Percentiles rank a stretch among this genome's conserved stretches.
Evolutionary conservation across 2,888 invertebrate genomes (phyloP).

Genomic region (Falcaria lacertinaria): DNA sequence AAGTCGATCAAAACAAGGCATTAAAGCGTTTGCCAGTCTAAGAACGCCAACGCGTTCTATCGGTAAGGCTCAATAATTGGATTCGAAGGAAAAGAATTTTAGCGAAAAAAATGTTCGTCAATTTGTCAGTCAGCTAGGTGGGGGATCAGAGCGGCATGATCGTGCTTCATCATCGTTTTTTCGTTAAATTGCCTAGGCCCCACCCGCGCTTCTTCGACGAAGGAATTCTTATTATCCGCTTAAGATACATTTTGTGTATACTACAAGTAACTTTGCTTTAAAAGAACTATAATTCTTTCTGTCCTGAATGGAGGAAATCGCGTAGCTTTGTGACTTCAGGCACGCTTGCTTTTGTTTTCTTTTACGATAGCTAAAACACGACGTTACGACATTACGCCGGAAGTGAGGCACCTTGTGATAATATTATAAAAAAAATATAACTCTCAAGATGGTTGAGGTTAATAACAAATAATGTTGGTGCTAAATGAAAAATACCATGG

Average conservation of each 20-base stretch:
- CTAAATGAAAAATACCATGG: neutral
- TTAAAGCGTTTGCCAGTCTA: conserved; percentile 34
- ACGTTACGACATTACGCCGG: conserved; percentile 52
- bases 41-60: conserved; percentile 43
- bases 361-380: conserved; percentile 59
- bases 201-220: conserved; percentile 37
- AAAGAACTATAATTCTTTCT: conserved; percentile 68
- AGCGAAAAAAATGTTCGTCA: conserved; percentile 65
- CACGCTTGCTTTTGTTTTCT: conserved; percentile 62
- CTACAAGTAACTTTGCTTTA: conserved; percentile 56
- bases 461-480: conserved; percentile 1
- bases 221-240: conserved; percentile 65
- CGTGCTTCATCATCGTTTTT: conserved; percentile 73
- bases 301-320: conserved; percentile 61
- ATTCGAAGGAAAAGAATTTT: conserved; percentile 64
- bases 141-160: conserved; percentile 58
- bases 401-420: conserved; percentile 49
- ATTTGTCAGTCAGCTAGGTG: conserved; percentile 66
- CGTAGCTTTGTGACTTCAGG: conserved; percentile 62
- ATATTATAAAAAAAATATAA: conserved; percentile 34
- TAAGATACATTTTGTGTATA: conserved; percentile 58
- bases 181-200: conserved; percentile 51
- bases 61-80: conserved; percentile 62
- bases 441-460: conserved; percentile 1
- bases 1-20: conserved; percentile 38